Conservation (phyloP, 2,888 invertebrate genomes). For the Pollenia griseotomentosa region DNA sequence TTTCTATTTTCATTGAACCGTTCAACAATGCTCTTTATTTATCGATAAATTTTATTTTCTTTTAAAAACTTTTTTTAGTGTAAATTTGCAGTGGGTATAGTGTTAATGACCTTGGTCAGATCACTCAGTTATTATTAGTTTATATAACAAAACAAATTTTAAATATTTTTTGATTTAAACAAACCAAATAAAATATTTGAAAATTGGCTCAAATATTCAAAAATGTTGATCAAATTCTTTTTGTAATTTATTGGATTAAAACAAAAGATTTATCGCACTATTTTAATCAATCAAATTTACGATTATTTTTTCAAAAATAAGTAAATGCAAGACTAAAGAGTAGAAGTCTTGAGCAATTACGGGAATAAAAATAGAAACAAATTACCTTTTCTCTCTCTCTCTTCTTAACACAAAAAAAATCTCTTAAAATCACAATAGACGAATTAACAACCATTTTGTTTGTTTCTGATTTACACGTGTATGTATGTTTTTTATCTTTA, state of each 20-base stretch:
- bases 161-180: too few species aligned
- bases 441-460: constrained; percentile 16
- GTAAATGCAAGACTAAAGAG: constrained; percentile 28
- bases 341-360: constrained; percentile 51
- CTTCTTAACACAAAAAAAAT: not conserved
- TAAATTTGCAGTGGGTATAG: not conserved
- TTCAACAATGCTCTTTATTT: constrained; percentile 9
- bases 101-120: constrained; percentile 54
- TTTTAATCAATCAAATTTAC: constrained; percentile 46
- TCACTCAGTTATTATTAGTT: not conserved
- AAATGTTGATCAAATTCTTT: too few species aligned
- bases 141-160: not conserved
- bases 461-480: constrained; percentile 31
- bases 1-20: not conserved
- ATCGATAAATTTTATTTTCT: constrained; percentile 2
- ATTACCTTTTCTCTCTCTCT: constrained; percentile 43
- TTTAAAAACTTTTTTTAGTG: not conserved
- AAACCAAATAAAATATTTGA: too few species aligned
- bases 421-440: not conserved
- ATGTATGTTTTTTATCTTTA: not conserved
- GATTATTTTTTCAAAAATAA: not conserved
- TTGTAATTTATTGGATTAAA: not conserved
- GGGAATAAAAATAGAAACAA: constrained; percentile 61
- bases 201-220: too few species aligned
- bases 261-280: not conserved